A percentile compares a stretch with the other conserved stretches of the same genome.
These are phyloP conservation scores for Drosophila novamexicana DNA, from an alignment of 1,140 invertebrate genomes.

Conservation along the genomic window DNA sequence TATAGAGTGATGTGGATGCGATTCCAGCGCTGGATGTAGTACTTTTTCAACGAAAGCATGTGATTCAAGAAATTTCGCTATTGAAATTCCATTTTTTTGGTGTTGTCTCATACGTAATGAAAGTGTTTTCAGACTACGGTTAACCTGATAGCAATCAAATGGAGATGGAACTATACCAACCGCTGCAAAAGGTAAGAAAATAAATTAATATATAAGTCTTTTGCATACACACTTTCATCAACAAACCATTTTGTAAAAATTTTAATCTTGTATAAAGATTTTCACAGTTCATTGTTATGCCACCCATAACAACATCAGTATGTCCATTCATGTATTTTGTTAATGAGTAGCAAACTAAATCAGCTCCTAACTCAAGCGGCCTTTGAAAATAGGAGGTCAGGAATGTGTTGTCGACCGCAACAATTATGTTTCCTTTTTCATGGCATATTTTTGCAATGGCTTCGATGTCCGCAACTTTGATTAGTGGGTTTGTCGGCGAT, in stretches of 20 bases:
- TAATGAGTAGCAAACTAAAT: conserved; percentile 96
- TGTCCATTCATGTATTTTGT: conserved; percentile 99
- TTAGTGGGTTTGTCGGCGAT: conserved; percentile 98
- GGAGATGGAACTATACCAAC: conserved; percentile 97
- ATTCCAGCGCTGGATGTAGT: conserved; percentile 93
- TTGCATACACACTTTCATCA: conserved; percentile 9
- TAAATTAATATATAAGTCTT: conserved; percentile 23
- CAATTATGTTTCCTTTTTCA: conserved; percentile 88
- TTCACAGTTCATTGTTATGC: conserved; percentile 90
- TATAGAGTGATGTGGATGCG: conserved; percentile 96
- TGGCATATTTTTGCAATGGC: conserved; percentile 88
- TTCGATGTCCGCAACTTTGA: conserved; percentile 96
- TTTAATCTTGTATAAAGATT: conserved; percentile 90
- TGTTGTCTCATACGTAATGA: conserved; percentile 96
- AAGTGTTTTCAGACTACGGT: conserved; percentile 97
- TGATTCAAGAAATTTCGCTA: conserved; percentile 92
- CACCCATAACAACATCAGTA: conserved; percentile 98
- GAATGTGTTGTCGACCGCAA: conserved; percentile 99
- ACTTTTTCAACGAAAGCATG: conserved; percentile 93
- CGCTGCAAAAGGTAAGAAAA: conserved; percentile 85
- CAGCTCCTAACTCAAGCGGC: conserved; percentile 95
- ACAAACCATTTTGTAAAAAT: conserved; percentile 95
- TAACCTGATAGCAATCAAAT: conserved; percentile 97
- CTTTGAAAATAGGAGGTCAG: conserved; percentile 97
- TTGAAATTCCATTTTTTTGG: conserved; percentile 90